Conservation (phyloP, 2,888 invertebrate genomes). For the Blastobasis lacticolella region DNA sequence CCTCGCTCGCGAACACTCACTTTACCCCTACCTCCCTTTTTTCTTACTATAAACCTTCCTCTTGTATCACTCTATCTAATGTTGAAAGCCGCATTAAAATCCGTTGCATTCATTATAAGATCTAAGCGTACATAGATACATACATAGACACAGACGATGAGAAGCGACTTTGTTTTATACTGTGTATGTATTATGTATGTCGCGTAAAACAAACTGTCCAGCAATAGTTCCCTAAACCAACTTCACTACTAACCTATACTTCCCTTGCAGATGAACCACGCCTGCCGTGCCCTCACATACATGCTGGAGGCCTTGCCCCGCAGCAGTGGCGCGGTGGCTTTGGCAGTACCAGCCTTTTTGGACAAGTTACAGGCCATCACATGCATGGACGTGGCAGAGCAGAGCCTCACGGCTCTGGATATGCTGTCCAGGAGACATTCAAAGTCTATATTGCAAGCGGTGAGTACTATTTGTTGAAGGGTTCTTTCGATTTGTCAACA, state of each 20-base stretch:
- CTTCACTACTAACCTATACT: not conserved
- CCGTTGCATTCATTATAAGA: too few species aligned
- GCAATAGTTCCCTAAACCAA: not conserved
- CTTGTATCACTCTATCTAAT: too few species aligned
- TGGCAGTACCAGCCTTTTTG: slow-evolving; percentile 97
- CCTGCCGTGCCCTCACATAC: slow-evolving; percentile 97
- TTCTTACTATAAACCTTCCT: too few species aligned
- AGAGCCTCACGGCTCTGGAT: slow-evolving; percentile 96
- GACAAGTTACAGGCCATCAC: slow-evolving; percentile 98
- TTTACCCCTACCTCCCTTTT: too few species aligned
- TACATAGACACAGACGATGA: too few species aligned
- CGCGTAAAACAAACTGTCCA: too few species aligned
- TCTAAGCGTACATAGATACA: too few species aligned
- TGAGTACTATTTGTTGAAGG: slow-evolving; percentile 45
- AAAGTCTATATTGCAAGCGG: slow-evolving; percentile 95
- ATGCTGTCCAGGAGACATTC: slow-evolving; percentile 97
- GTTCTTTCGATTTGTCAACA: not conserved
- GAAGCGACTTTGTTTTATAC: too few species aligned
- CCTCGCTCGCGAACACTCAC: too few species aligned
- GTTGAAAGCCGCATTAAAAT: too few species aligned
- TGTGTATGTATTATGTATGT: too few species aligned
- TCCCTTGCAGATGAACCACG: slow-evolving; percentile 91
- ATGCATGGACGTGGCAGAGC: slow-evolving; percentile 99
- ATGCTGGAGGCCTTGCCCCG: slow-evolving; percentile 99
- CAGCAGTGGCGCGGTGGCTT: slow-evolving; percentile 95